A percentile compares a stretch with the other conserved stretches of the same genome.
Conservation (phyloP, 1,140 invertebrate genomes). For the Phymastichus coffea region DNA sequence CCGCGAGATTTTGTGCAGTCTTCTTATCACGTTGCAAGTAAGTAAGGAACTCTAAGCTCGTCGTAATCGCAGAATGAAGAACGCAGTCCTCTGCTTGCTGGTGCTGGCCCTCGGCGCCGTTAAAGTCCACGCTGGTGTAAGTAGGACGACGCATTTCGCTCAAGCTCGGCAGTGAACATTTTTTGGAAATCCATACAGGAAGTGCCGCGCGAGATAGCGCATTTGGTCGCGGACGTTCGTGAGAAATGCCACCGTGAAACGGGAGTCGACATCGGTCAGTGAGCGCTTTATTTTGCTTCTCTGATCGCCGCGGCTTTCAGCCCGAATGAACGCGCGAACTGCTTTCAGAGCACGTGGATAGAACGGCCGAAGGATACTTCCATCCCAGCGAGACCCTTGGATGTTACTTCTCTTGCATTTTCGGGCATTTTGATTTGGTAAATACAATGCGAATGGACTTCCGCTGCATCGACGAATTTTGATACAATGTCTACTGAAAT, state of each 20-base stretch:
- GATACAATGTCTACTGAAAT: neutral
- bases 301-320: neutral
- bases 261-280: neutral
- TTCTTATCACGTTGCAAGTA: too few relatives aligned
- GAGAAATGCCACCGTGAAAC: neutral
- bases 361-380: conserved; percentile 23
- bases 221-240: neutral
- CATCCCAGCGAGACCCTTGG: conserved; percentile 39
- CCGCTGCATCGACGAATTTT: neutral
- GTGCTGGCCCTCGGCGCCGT: too few relatives aligned
- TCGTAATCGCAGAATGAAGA: too few relatives aligned
- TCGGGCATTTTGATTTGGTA: conserved; percentile 37
- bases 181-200: too few relatives aligned
- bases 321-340: neutral
- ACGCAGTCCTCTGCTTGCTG: too few relatives aligned
- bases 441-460: neutral
- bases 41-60: too few relatives aligned
- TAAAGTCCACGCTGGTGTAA: too few relatives aligned
- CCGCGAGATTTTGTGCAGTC: too few relatives aligned
- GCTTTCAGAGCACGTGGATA: conserved; percentile 22
- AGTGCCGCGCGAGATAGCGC: neutral
- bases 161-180: too few relatives aligned
- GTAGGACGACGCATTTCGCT: too few relatives aligned
- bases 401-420: conserved; percentile 49
- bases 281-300: neutral